phyloP scores from a whole-genome alignment of 2,797 vertebrate species.

The Siniperca undulata region DNA sequence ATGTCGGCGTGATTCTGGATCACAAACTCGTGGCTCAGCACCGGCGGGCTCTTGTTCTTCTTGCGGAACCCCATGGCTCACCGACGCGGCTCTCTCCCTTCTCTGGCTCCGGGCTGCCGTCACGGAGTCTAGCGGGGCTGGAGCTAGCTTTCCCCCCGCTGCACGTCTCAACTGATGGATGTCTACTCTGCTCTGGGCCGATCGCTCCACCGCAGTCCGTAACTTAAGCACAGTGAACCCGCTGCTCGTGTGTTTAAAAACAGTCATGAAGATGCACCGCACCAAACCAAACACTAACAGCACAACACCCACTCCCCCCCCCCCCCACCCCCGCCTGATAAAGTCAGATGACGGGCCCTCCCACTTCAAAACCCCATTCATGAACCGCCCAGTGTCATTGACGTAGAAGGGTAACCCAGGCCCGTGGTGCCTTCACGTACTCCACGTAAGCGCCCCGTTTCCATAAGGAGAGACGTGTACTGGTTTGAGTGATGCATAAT shows the following conservation, averaged over 20 bases:
- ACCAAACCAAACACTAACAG: constrained; percentile 38
- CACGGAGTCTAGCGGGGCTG: constrained; percentile 33
- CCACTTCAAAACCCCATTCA: constrained; percentile 69
- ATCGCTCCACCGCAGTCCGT: constrained; percentile 37
- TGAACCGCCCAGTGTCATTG: constrained; percentile 74
- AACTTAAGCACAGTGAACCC: constrained; percentile 39
- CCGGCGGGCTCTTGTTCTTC: constrained; percentile 86
- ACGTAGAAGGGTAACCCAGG: constrained; percentile 78
- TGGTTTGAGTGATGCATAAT: background rate
- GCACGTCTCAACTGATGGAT: constrained; percentile 42
- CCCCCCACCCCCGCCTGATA: constrained; percentile 35
- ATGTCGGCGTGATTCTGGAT: constrained; percentile 88
- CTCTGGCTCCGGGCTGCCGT: constrained; percentile 41
- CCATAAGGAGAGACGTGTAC: background rate
- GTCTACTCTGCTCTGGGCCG: constrained; percentile 9
- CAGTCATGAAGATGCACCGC: constrained; percentile 70
- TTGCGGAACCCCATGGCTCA: constrained; percentile 86
- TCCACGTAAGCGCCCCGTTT: constrained; percentile 16
- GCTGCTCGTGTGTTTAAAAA: constrained; percentile 63
- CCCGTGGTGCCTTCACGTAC: constrained; percentile 67
- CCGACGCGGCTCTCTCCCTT: constrained; percentile 44
- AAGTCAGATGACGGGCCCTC: constrained; percentile 72
- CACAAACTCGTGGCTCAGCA: constrained; percentile 89
- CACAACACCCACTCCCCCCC: constrained; percentile 71
- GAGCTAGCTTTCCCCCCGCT: constrained; percentile 46